Conservation (phyloP, 2,797 vertebrate species). For the Sarcophilus harrisii region DNA sequence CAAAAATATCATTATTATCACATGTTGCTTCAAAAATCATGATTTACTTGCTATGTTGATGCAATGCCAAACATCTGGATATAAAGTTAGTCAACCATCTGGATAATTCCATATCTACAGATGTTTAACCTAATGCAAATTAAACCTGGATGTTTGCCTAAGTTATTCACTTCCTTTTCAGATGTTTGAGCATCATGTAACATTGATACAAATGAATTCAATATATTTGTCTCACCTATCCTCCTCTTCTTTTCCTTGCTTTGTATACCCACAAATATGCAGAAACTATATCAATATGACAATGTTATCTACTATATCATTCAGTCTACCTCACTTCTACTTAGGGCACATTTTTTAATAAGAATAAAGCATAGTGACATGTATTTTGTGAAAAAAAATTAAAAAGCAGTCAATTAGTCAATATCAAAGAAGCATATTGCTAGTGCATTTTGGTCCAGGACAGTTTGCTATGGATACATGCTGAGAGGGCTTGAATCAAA, state of each 20-base stretch:
- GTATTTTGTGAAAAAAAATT: constrained; percentile 10
- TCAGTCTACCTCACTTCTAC: constrained; percentile 63
- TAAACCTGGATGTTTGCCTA: background rate
- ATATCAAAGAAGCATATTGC: constrained; percentile 66
- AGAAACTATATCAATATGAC: constrained; percentile 64
- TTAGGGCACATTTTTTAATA: constrained; percentile 56
- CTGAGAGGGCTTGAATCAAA: constrained; percentile 59
- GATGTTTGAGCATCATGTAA: constrained; percentile 37
- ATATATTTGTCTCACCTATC: constrained; percentile 37
- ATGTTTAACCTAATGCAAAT: background rate
- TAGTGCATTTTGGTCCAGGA: constrained; percentile 65
- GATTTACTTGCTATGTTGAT: background rate
- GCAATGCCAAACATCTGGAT: background rate
- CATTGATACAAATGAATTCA: constrained; percentile 15
- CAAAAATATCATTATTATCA: background rate
- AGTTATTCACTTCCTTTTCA: constrained; percentile 16
- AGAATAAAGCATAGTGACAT: constrained; percentile 61
- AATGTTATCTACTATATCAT: constrained; percentile 51
- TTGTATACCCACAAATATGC: constrained; percentile 54
- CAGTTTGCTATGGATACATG: constrained; percentile 72
- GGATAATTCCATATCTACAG: background rate
- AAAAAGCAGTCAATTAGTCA: constrained; percentile 36
- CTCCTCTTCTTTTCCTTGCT: constrained; percentile 22
- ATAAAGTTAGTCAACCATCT: background rate
- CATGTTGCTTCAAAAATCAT: constrained; percentile 39